phyloP scores from a whole-genome alignment of 2,797 vertebrate species.

The Acanthopagrus latus region DNA sequence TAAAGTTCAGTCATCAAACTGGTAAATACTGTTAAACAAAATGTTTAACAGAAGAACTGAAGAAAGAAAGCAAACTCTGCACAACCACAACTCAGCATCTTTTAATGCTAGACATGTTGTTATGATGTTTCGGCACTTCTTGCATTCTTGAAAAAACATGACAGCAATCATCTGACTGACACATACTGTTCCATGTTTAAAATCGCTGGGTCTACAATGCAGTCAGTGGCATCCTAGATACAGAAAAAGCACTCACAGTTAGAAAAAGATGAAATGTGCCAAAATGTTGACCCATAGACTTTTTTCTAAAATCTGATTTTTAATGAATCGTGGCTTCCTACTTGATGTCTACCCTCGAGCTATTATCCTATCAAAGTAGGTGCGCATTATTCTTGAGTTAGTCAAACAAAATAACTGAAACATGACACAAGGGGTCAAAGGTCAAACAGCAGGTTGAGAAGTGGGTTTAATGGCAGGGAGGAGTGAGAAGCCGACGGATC shows the following conservation, averaged over 20 bases:
- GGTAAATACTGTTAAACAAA: too few relatives aligned
- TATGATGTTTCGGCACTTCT: too few relatives aligned
- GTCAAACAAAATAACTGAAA: constrained; percentile 2
- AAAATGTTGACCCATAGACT: background rate
- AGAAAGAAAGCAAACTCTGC: too few relatives aligned
- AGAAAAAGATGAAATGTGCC: background rate
- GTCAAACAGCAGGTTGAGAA: constrained; percentile 42
- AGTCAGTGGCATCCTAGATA: background rate
- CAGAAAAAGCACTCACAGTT: background rate
- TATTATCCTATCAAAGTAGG: background rate
- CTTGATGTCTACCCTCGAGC: background rate
- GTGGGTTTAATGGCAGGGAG: constrained; percentile 19
- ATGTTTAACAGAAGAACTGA: too few relatives aligned
- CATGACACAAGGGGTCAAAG: constrained; percentile 41
- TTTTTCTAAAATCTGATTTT: too few relatives aligned
- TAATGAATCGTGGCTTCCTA: background rate
- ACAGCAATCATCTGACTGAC: too few relatives aligned
- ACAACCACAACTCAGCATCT: too few relatives aligned
- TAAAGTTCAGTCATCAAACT: too few relatives aligned
- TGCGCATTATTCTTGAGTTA: background rate
- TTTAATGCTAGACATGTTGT: too few relatives aligned
- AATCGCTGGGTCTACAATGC: background rate
- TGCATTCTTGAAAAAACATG: too few relatives aligned
- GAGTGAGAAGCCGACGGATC: constrained; percentile 47
- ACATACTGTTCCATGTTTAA: background rate